These are phyloP conservation scores for Gymnarchus niloticus DNA, from an alignment of 2,113 vertebrate species.

Conservation along the genomic window DNA sequence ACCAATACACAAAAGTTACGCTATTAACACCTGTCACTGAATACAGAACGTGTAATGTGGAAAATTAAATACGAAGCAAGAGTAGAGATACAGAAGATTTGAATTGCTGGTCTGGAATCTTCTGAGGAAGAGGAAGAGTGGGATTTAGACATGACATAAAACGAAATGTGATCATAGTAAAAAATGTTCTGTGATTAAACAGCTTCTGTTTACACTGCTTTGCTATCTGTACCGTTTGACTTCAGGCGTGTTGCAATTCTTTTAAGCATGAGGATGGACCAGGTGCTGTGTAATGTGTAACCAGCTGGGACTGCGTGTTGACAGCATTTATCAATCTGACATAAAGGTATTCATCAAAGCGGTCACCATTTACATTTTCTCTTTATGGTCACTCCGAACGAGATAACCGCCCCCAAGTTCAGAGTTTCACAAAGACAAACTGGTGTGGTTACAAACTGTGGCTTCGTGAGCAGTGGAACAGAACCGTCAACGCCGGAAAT, in stretches of 20 bases:
- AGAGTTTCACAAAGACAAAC: too few species aligned
- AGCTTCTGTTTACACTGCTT: not conserved
- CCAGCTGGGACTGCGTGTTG: not conserved
- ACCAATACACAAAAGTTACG: not conserved
- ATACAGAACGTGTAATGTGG: not conserved
- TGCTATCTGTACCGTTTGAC: not conserved
- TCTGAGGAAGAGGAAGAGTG: not conserved
- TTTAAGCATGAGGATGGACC: not conserved
- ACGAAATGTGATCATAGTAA: not conserved
- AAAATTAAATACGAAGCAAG: not conserved
- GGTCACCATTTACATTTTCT: not conserved
- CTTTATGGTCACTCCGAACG: not conserved
- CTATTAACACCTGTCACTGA: not conserved
- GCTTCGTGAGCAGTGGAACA: not conserved
- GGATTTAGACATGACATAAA: not conserved
- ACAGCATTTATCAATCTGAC: not conserved
- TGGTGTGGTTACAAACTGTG: not conserved
- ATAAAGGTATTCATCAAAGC: not conserved
- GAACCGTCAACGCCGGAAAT: not conserved
- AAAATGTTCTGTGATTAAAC: not conserved
- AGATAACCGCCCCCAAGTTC: too few species aligned
- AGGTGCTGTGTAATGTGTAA: not conserved
- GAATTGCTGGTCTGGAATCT: not conserved
- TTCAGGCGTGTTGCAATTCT: not conserved
- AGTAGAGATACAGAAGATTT: not conserved